These are phyloP conservation scores for Beris chalybata DNA, from an alignment of 2,888 invertebrate species.

Conservation along the genomic window DNA sequence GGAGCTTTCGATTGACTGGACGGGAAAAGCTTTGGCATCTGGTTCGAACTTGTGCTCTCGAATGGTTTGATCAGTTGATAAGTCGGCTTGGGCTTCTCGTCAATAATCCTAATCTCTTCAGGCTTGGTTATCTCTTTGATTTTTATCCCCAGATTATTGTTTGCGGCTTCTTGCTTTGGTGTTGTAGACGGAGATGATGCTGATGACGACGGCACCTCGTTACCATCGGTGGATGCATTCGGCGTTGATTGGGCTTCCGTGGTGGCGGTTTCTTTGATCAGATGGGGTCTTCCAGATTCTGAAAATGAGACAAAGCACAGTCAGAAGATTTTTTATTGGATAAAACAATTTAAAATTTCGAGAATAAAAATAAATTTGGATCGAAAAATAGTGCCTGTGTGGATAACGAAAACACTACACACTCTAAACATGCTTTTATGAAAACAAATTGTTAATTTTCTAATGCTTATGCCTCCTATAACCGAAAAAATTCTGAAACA, in stretches of 20 bases:
- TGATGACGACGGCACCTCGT: constrained; percentile 34
- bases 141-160: constrained; percentile 50
- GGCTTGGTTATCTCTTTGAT: constrained; percentile 56
- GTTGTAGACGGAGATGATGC: constrained; percentile 29
- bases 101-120: constrained; percentile 53
- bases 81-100: constrained; percentile 46
- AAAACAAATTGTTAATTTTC: too few species aligned
- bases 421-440: too few species aligned
- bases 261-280: constrained; percentile 8
- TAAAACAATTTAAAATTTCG: neutral
- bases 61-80: constrained; percentile 46
- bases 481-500: too few species aligned
- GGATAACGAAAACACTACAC: too few species aligned
- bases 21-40: constrained; percentile 17
- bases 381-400: too few species aligned
- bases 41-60: constrained; percentile 21
- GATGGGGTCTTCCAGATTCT: constrained; percentile 22
- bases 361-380: too few species aligned
- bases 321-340: neutral
- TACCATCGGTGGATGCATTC: constrained; percentile 9
- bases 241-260: neutral
- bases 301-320: constrained; percentile 3
- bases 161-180: constrained; percentile 26
- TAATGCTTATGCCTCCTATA: too few species aligned
- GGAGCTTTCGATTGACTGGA: constrained; percentile 9